phyloP scores from a whole-genome alignment of 2,888 invertebrate species.

The Panzeria rudis region DNA sequence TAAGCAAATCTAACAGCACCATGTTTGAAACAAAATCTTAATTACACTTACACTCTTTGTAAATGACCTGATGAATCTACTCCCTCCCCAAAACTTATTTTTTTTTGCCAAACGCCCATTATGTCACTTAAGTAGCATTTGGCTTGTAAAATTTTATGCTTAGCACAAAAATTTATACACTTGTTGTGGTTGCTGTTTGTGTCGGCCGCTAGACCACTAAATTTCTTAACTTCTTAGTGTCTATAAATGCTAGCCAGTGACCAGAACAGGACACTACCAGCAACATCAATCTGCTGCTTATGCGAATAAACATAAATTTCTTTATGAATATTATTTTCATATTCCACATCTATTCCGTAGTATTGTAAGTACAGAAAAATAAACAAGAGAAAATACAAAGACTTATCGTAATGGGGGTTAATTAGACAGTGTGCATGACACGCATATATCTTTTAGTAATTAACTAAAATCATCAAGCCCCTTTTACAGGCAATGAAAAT shows the following conservation, averaged over 20 bases:
- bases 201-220: slow-evolving; percentile 43
- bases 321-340: slow-evolving; percentile 53
- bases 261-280: slow-evolving; percentile 72
- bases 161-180: slow-evolving; percentile 65
- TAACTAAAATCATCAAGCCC: slow-evolving; percentile 77
- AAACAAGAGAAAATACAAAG: slow-evolving; percentile 31
- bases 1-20: slow-evolving; percentile 3
- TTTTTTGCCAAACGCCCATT: slow-evolving; percentile 64
- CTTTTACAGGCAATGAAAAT: slow-evolving; percentile 28
- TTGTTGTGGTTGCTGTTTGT: slow-evolving; percentile 42
- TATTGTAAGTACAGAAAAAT: slow-evolving; percentile 22
- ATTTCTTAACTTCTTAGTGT: slow-evolving; percentile 17
- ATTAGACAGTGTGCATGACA: slow-evolving; percentile 81
- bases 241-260: slow-evolving; percentile 1
- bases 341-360: slow-evolving; percentile 32
- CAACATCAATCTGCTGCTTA: slow-evolving; percentile 45
- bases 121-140: slow-evolving; percentile 52
- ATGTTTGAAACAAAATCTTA: slow-evolving; percentile 46
- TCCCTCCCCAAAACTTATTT: slow-evolving; percentile 32
- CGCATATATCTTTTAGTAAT: slow-evolving; percentile 82
- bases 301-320: slow-evolving; percentile 18
- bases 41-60: slow-evolving; percentile 37
- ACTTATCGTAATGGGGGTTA: slow-evolving; percentile 77
- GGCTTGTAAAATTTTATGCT: slow-evolving; percentile 36
- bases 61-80: slow-evolving; percentile 59